phyloP scores from a whole-genome alignment of 2,113 vertebrate genomes.

The Cavia aperea region DNA sequence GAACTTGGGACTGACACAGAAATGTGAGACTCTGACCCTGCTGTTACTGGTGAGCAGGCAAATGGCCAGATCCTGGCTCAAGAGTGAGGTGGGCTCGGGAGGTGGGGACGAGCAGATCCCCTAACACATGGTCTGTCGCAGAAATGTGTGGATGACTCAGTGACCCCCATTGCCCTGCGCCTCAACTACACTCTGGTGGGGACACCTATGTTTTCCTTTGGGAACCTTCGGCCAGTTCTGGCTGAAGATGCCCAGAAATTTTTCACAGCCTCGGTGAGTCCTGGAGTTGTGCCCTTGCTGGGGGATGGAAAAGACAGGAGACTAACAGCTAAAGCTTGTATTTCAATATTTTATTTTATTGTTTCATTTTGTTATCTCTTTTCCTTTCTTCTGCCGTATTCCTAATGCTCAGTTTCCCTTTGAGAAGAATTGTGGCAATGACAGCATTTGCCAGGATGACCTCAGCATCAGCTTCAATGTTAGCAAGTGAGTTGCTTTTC shows the following conservation, averaged over 20 bases:
- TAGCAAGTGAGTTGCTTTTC: conserved; percentile 56
- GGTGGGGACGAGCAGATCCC: neutral
- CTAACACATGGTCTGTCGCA: neutral
- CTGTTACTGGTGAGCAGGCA: conserved; percentile 50
- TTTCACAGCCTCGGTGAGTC: conserved; percentile 62
- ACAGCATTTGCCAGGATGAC: conserved; percentile 80
- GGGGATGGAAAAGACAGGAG: neutral
- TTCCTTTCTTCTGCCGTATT: conserved; percentile 51
- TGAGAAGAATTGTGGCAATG: conserved; percentile 84
- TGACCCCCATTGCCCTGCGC: conserved; percentile 63
- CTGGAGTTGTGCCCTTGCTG: neutral
- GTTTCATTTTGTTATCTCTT: conserved; percentile 59
- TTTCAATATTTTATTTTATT: neutral
- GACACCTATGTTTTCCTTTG: neutral
- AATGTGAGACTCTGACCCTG: conserved; percentile 54
- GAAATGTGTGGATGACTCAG: conserved; percentile 60
- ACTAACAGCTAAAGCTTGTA: neutral
- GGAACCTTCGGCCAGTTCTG: conserved; percentile 59
- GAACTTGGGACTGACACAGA: neutral
- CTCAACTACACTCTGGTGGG: conserved; percentile 65
- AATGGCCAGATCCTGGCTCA: neutral
- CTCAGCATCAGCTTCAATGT: conserved; percentile 81
- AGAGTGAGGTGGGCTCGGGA: neutral
- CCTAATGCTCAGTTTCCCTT: conserved; percentile 77
- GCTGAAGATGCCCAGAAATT: conserved; percentile 27